Conservation (phyloP, 2,888 invertebrate genomes). For the Bugulina stolonifera region DNA sequence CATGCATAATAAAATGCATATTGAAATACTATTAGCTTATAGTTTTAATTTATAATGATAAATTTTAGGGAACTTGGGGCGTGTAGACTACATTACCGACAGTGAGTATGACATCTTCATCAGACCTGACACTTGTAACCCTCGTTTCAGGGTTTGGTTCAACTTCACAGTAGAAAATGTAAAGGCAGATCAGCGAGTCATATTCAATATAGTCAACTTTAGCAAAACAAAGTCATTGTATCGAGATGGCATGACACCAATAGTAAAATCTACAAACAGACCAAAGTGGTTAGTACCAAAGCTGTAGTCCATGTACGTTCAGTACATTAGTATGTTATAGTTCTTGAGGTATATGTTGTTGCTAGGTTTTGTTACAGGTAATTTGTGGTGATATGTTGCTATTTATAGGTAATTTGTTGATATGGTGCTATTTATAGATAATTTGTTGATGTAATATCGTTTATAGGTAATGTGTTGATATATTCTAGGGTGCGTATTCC, state of each 20-base stretch:
- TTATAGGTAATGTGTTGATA: no score
- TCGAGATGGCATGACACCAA: conserved; percentile 82
- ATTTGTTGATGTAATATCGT: no score
- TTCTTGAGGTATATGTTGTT: no score
- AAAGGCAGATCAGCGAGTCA: conserved; percentile 83
- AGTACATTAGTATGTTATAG: no score
- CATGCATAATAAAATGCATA: neutral
- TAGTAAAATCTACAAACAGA: conserved; percentile 83
- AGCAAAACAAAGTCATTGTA: conserved; percentile 85
- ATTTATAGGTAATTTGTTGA: no score
- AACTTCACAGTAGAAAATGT: conserved; percentile 97
- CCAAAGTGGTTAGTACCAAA: conserved; percentile 77
- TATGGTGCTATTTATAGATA: no score
- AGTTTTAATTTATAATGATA: conserved; percentile 16
- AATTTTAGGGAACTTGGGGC: conserved; percentile 71
- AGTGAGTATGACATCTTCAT: conserved; percentile 93
- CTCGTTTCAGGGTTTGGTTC: conserved; percentile 88
- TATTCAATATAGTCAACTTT: conserved; percentile 94
- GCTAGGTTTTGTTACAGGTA: no score
- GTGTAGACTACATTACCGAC: conserved; percentile 86
- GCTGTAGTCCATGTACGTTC: no score
- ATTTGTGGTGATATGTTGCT: no score
- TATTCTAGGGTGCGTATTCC: conserved; percentile 50
- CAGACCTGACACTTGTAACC: conserved; percentile 91
- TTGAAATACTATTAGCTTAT: neutral